Percentiles rank a stretch among this genome's conserved stretches.
phyloP scores from a whole-genome alignment of 1,140 invertebrate species.

The Calosoma granatense region DNA sequence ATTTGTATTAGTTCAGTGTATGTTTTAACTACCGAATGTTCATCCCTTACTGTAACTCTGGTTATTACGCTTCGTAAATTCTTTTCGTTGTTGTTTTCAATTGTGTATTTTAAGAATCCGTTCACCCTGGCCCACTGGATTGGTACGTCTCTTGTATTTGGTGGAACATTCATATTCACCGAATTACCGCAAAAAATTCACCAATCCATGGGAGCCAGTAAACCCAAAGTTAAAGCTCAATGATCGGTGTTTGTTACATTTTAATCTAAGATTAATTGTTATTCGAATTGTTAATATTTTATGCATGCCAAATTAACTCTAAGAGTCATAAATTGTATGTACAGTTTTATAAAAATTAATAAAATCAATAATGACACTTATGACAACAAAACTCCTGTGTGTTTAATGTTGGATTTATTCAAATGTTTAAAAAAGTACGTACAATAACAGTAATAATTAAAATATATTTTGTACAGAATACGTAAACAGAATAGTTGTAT shows the following conservation, averaged over 20 bases:
- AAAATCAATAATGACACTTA: too few relatives aligned
- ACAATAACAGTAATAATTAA: neutral
- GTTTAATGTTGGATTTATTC: too few relatives aligned
- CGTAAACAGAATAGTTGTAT: neutral
- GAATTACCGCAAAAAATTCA: constrained; percentile 42
- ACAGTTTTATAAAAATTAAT: too few relatives aligned
- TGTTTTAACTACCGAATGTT: constrained; percentile 84
- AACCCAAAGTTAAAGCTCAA: neutral
- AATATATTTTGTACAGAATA: neutral
- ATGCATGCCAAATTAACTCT: too few relatives aligned
- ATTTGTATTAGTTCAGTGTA: constrained; percentile 94
- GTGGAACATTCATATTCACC: constrained; percentile 86
- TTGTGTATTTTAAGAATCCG: constrained; percentile 89
- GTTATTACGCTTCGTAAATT: constrained; percentile 95
- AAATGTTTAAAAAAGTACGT: neutral
- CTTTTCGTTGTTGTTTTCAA: constrained; percentile 87
- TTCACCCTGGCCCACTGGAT: constrained; percentile 91
- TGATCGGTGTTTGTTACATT: too few relatives aligned
- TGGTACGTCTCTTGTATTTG: constrained; percentile 83
- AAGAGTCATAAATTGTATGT: too few relatives aligned
- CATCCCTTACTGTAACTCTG: constrained; percentile 89
- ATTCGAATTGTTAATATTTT: too few relatives aligned
- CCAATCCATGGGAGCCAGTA: neutral
- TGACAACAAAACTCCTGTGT: too few relatives aligned
- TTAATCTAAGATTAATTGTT: neutral